Evolutionary conservation across 2,888 invertebrate species (phyloP), one percentile per base, ranked within the genome.

Genomic region (Papilio protenor): DNA sequence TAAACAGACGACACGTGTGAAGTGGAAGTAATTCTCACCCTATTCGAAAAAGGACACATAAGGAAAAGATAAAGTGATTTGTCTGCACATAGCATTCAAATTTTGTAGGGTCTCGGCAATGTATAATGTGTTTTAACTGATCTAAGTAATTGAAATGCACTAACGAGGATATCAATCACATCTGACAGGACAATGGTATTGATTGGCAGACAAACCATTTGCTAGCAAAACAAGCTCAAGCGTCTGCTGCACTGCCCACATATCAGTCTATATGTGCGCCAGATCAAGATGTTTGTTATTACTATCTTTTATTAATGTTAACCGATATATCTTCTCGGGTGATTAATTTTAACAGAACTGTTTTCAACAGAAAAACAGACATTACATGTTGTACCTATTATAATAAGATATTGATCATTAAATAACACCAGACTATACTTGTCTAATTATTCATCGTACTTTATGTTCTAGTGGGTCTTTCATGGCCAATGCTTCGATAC

Each of bases 271-370:
- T 69, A 45, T 21, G 66, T 21, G 66, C 66, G 66, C 66, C 66
- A 45, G 66, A 69, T 40, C 45, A 69, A 69, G 66, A 69, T 69
- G 11, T 69, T 69, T 69, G 66, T 69, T 69, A 69, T 69, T 69
- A 45, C 45, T 45, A 69, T 45, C 66, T 69, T 69, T 69, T 69
- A 69, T 69, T 33, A 69, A 69, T 69, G 66, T 69, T 69, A 69
- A 69, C 66, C 66, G 45, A 69, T 69, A 69, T 69, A 69, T 69
- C 66, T 69, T 69, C 45, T 45, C 40, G n/a, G 66, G 45, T 69
- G 66, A 69, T 69, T 45, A 45, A 69, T 69, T 45, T 10, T 69
- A 40, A 69, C 66, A 45, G 40, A 45, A 69, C 66, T 14, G 66
- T 69, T 45, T 69, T n/a, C 11, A 40, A 40, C 18, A 40, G 66